Evolutionary conservation across 2,888 invertebrate species (phyloP).

Genomic region (Micoletzkya japonica): DNA sequence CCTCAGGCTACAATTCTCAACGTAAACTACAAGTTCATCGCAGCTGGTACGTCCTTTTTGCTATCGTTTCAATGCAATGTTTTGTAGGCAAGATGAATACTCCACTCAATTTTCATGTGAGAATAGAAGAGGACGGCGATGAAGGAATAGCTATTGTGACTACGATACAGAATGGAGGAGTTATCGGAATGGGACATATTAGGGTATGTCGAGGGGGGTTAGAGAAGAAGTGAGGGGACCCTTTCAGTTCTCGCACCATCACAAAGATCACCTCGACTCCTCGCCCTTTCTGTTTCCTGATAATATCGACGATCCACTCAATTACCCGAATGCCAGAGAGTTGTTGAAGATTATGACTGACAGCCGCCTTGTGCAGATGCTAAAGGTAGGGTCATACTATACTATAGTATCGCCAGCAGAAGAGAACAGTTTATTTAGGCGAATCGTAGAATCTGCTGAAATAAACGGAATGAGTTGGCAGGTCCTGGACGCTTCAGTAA

Average conservation of each 20-base stretch:
- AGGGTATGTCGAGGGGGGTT: no score
- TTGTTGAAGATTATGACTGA: not conserved
- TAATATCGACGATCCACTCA: not conserved
- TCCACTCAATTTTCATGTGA: slow-evolving; percentile 10
- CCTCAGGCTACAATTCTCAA: slow-evolving; percentile 2
- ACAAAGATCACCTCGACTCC: slow-evolving; percentile 10
- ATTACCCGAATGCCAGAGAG: slow-evolving; percentile 1
- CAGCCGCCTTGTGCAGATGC: not conserved
- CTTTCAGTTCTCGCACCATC: not conserved
- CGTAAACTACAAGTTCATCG: slow-evolving; percentile 21
- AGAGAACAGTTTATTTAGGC: no score
- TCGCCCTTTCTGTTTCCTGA: slow-evolving; percentile 14
- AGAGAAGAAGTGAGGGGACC: not conserved
- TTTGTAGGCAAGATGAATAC: not conserved
- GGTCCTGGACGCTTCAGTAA: no score
- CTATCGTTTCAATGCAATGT: not conserved
- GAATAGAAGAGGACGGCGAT: not conserved
- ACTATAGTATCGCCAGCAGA: no score
- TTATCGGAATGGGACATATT: slow-evolving; percentile 11
- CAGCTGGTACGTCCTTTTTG: not conserved
- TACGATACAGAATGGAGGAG: not conserved
- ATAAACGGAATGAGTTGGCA: no score
- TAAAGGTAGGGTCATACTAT: slow-evolving; percentile 3
- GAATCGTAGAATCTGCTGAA: no score
- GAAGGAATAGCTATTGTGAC: not conserved